These are phyloP conservation scores for Erpobdella octoculata DNA, from an alignment of 2,888 invertebrate genomes.

Conservation along the genomic window DNA sequence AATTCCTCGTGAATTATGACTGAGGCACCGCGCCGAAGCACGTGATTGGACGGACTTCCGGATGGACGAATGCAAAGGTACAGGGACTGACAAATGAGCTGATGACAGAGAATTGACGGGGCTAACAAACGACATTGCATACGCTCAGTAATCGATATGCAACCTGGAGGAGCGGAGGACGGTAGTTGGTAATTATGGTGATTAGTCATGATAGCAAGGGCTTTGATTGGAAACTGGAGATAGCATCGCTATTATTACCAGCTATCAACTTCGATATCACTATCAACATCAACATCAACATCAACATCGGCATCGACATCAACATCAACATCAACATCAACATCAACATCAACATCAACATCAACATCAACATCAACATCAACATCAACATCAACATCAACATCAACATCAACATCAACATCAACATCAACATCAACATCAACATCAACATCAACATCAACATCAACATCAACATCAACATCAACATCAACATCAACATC, in stretches of 20 bases:
- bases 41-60: no score
- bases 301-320: constrained; percentile 1
- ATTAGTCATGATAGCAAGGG: no score
- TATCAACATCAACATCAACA: constrained; percentile 5
- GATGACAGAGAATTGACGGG: no score
- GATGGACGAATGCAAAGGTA: no score
- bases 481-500: constrained; percentile 21
- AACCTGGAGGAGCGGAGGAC: no score
- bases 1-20: no score
- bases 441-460: constrained; percentile 2
- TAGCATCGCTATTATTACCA: background rate
- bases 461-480: constrained; percentile 15
- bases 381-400: background rate
- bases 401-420: constrained; percentile 16
- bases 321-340: background rate
- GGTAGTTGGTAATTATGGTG: no score
- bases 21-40: no score
- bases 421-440: background rate
- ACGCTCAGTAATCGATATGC: no score
- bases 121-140: no score
- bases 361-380: constrained; percentile 13
- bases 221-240: no score
- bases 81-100: no score
- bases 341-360: constrained; percentile 7
- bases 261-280: background rate